Percentiles rank a stretch among this genome's conserved stretches.
Conservation (phyloP, 2,113 vertebrate genomes). For the Platichthys flesus region DNA sequence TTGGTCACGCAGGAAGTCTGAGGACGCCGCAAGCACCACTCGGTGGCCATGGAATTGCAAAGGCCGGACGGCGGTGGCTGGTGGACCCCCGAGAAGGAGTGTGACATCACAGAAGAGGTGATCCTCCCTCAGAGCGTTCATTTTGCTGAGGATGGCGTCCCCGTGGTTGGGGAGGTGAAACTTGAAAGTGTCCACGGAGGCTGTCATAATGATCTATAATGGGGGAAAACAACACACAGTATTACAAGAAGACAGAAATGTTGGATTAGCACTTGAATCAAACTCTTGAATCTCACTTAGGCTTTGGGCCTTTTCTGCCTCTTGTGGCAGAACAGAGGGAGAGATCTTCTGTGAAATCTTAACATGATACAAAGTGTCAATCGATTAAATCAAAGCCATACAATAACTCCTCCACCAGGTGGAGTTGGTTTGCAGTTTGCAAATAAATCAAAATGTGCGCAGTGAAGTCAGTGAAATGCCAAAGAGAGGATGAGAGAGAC, state of each 20-base stretch:
- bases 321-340: background rate
- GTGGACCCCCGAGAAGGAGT: slow-evolving; percentile 54
- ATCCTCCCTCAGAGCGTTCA: slow-evolving; percentile 72
- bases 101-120: slow-evolving; percentile 76
- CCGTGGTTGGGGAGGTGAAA: slow-evolving; percentile 69
- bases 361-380: no score
- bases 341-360: no score
- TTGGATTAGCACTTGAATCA: background rate
- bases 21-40: slow-evolving; percentile 79
- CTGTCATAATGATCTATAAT: slow-evolving; percentile 38
- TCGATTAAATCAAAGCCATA: no score
- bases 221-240: no score
- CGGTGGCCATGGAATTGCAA: slow-evolving; percentile 73
- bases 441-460: background rate
- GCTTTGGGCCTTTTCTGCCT: background rate
- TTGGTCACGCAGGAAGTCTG: slow-evolving; percentile 78
- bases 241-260: slow-evolving; percentile 2
- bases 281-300: background rate
- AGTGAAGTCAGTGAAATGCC: background rate
- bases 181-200: slow-evolving; percentile 54
- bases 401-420: no score
- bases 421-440: background rate
- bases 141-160: slow-evolving; percentile 69
- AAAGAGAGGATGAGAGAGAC: background rate
- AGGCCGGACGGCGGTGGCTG: background rate